Base-by-base conservation (phyloP, 2,888 invertebrate species). In the Netelia melanura region DNA sequence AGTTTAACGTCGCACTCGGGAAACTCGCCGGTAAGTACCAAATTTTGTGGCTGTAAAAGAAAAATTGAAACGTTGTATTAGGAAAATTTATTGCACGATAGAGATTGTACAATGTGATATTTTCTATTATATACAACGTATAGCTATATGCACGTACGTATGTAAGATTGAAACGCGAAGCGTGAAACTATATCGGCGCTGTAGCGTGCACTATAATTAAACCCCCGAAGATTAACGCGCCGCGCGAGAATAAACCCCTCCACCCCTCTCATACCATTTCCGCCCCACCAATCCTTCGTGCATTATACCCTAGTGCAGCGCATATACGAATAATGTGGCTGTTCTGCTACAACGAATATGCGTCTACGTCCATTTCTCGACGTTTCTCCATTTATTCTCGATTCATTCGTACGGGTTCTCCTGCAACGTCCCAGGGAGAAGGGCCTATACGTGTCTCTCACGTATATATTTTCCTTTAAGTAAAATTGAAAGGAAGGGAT, bases 11-110 rank as follows among this genome's bases (percentile, higher is more conserved):
- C 97, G 94, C 96, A 96, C 93, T 96, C 96, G 86, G 96, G 96
- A 91, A 95, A 96, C 90, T 96, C 96, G 76, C 96, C 96, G 86
- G 97, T 97, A 89, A 99, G 96, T 91, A 99, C 96, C 93, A 99
- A 96, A 95, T 99, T 99, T 95, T 99, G 99, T 62, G 99, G 99
- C 96, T 99, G 94, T 14, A 94, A 94, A 85, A 84, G 64, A 74
- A 62, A 79, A 80, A 81, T 64, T 80, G 62, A 52, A 17, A 62
- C n/a, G 48, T 77, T 8, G 48, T 21, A 48, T 9, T 17, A 11
- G 52, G 10, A 48, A 44, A 80, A 56, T 23, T 38, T 17, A 17
- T 65, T 71, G 44, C 10, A 62, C 56, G 48, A 65, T 64, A 25
- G 70, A 9, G 38, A 44, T 71, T 78, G 65, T 72, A 64, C 0